Evolutionary conservation across 1,140 invertebrate species (phyloP).

Genomic region (Goniozus legneri): DNA sequence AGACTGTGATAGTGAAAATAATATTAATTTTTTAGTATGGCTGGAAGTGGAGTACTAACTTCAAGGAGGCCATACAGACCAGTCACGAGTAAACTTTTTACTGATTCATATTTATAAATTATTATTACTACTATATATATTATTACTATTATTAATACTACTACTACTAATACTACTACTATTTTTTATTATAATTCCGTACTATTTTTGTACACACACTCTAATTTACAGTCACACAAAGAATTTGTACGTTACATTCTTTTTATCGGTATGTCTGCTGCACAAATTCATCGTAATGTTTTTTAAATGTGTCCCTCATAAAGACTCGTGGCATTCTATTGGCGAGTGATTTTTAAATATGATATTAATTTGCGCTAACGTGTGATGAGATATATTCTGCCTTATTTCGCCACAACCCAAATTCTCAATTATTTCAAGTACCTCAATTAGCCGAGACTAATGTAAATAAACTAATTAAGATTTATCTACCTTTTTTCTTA

Average conservation of each 20-base stretch:
- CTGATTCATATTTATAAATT: constrained; percentile 46
- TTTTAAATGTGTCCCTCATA: constrained; percentile 16
- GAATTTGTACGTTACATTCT: constrained; percentile 10
- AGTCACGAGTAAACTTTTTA: constrained; percentile 65
- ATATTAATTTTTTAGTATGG: constrained; percentile 69
- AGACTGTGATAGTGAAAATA: constrained; percentile 42
- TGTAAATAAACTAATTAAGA: too few species aligned
- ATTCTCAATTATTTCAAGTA: too few species aligned
- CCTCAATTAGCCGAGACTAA: too few species aligned
- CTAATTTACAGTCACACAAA: constrained; percentile 5
- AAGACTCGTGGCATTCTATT: constrained; percentile 22
- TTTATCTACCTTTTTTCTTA: too few species aligned
- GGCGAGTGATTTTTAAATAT: too few species aligned
- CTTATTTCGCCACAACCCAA: too few species aligned
- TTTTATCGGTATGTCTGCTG: constrained; percentile 26
- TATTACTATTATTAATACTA: constrained; percentile 39
- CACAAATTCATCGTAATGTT: constrained; percentile 17
- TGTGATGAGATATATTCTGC: too few species aligned
- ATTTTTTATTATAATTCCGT: constrained; percentile 26
- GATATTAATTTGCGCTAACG: too few species aligned
- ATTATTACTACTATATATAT: constrained; percentile 42
- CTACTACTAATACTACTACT: constrained; percentile 31
- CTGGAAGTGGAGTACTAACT: constrained; percentile 92
- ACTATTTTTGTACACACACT: constrained; percentile 20
- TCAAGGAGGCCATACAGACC: constrained; percentile 83